Evolutionary conservation across 2,113 vertebrate genomes (phyloP), one percentile per base, ranked within the genome.

Genomic region (Callipepla californica): DNA sequence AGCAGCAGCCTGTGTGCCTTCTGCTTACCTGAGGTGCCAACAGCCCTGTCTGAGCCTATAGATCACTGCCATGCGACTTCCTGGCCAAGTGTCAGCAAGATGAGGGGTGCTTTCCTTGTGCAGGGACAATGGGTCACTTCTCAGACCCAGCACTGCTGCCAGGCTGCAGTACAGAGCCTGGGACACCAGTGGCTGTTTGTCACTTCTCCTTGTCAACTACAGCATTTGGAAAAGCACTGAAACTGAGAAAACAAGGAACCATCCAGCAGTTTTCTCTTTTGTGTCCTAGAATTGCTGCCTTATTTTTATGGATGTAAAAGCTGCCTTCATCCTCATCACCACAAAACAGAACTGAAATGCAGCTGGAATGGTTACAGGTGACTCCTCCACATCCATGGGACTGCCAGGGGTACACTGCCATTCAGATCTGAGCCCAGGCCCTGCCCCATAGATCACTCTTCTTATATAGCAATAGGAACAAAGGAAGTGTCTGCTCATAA

Each of bases 61-160:
- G 1, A 75, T n/a, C 58, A 26, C 47, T 30, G 55, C 47, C 1
- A 0, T 2, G 85, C 25, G 5, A 8, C 47, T 75, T 57, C 57
- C 40, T 13, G 44, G 83, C 16, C 59, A 17, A 65, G 22, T 40
- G 28, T 22, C 32, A 20, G 32, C 9, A 45, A 77, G 36, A 21
- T n/a, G 77, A 48, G 0, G 0, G 55, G 76, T 23, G 0, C 18
- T 32, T 62, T 21, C 34, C 51, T 51, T 4, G 12, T 40, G 32
- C 48, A 73, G 32, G 44, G 53, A 45, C 53, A 82, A 40, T 3
- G 4, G 25, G 75, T 19, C 38, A 22, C 13, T 42, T 55, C 48
- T 74, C 40, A 70, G 34, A 61, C 57, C 62, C 40, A 47, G n/a
- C 17, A 42, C 9, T 63, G 21, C 23, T 40, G 62, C 4, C 25